Base-by-base conservation (phyloP, 2,888 invertebrate genomes). In the Tachina grossa region DNA sequence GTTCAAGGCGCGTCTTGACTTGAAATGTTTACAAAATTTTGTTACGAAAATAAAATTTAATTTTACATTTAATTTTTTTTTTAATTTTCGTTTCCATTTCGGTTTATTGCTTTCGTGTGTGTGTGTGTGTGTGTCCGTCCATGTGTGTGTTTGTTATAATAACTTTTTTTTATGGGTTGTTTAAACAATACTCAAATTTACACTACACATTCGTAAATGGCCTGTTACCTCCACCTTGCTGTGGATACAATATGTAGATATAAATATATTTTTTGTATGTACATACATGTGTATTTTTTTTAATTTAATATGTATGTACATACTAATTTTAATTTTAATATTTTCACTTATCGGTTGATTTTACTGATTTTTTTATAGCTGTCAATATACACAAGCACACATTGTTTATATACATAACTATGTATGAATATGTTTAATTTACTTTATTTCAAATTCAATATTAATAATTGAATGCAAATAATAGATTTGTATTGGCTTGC, bases 1-100 rank as follows among this genome's bases (percentile, higher is more conserved):
- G 72, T 81, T 81, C 80, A 80, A 84, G 84, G 84, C 80, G 80
- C 80, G 84, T 80, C 84, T 84, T 84, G 72, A 81, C 80, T 84
- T 57, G 31, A 79, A 80, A 76, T 80, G 76, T 80, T 80, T 84
- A 80, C 80, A 71, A 84, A n/a, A 76, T 59, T 80, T 72, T 76
- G 51, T 72, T 80, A 72, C 57, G 47, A 84, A 80, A 84, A 84
- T 84, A 84, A 80, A 84, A 84, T 84, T 72, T 19, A 80, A 76
- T 76, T 80, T 80, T 53, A 43, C 31, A 51, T 69, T 69, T 68
- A 55, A 16, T 61, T 22, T 71, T 53, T 22, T 31, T 13, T 39
- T 55, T 66, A 39, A 14, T 49, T 71, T 71, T 69, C 8, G 19
- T 65, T 71, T 68, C n/a, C 22, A 51, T 69, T 69, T 78, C 43